Evolutionary conservation across 2,888 invertebrate genomes (phyloP).

Genomic region (Eubasilissa splendida): DNA sequence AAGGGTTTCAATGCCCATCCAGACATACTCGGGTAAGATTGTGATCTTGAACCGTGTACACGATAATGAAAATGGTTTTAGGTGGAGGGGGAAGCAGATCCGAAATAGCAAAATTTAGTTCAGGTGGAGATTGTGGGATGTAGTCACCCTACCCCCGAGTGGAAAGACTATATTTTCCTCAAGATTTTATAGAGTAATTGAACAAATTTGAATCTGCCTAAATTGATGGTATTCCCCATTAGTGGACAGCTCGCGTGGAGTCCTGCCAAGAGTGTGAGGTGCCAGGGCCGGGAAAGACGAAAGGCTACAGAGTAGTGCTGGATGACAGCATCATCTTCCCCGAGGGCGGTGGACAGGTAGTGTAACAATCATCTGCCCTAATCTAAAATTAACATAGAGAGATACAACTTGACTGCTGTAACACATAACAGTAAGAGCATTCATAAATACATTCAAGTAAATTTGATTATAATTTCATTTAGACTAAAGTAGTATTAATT

Average conservation of each 20-base stretch:
- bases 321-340: constrained; percentile 87
- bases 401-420: too few relatives aligned
- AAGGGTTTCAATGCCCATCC: too few relatives aligned
- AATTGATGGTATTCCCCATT: background rate
- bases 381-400: too few relatives aligned
- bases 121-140: background rate
- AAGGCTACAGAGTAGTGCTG: constrained; percentile 81
- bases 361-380: too few relatives aligned
- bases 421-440: too few relatives aligned
- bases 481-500: too few relatives aligned
- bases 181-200: background rate
- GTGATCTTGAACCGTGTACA: background rate
- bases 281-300: constrained; percentile 71
- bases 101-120: background rate
- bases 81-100: background rate
- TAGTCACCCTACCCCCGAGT: background rate
- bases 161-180: background rate
- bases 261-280: constrained; percentile 65
- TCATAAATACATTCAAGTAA: too few relatives aligned
- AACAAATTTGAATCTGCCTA: background rate
- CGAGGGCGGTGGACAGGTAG: constrained; percentile 86
- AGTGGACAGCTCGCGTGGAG: constrained; percentile 73
- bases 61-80: background rate
- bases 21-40: background rate
- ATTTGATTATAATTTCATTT: too few relatives aligned